Evolutionary conservation across 92 coral and sea anemone species (phyloP).

Genomic region (Phenganax subtilis): DNA sequence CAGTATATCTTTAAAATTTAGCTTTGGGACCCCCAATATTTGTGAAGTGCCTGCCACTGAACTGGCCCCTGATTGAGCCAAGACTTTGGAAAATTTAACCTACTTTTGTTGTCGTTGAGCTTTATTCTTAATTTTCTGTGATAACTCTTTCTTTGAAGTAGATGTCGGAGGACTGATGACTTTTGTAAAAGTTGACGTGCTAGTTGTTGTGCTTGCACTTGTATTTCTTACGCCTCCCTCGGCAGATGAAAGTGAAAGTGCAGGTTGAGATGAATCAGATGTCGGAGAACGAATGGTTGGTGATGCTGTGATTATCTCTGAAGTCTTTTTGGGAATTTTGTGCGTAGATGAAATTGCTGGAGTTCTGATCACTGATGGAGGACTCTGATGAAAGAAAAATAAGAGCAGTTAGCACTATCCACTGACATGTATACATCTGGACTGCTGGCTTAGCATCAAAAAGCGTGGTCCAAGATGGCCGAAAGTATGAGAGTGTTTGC

Average conservation of each 20-base stretch:
- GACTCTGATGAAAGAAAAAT: background rate
- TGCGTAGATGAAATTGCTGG: background rate
- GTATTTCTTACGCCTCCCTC: background rate
- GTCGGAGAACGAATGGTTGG: background rate
- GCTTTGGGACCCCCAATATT: too few relatives aligned
- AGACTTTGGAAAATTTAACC: background rate
- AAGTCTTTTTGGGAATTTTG: background rate
- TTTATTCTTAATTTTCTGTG: slow-evolving; percentile 33
- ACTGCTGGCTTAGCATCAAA: too few relatives aligned
- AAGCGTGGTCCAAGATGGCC: too few relatives aligned
- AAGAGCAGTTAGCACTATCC: background rate
- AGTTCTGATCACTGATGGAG: slow-evolving; percentile 22
- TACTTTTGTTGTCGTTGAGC: slow-evolving; percentile 32
- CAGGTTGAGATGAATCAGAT: background rate
- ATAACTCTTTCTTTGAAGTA: slow-evolving; percentile 24
- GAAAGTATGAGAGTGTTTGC: too few relatives aligned
- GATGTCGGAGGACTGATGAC: background rate
- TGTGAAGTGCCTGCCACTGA: too few relatives aligned
- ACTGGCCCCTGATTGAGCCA: too few relatives aligned
- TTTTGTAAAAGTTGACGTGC: slow-evolving; percentile 9
- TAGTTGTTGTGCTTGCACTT: background rate
- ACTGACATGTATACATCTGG: too few relatives aligned
- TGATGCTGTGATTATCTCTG: background rate
- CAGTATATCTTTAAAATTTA: too few relatives aligned
- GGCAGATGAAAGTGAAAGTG: background rate